Evolutionary conservation across 1,140 invertebrate genomes (phyloP).

Genomic region (Amphibalanus amphitrite): DNA sequence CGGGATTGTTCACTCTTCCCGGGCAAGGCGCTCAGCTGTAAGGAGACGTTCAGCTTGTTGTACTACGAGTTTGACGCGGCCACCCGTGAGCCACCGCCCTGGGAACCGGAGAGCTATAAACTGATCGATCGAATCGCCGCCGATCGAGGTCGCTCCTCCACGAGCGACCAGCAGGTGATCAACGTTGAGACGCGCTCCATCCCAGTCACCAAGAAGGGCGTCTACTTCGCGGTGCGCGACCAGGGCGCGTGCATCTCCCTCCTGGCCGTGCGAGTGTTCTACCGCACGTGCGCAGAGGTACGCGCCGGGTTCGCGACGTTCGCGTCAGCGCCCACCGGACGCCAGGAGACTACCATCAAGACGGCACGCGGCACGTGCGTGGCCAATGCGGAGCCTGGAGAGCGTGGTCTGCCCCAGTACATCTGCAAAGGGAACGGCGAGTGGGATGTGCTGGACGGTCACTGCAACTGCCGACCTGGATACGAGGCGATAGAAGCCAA

Average conservation of each 20-base stretch:
- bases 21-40: slow-evolving; percentile 64
- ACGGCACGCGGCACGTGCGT: slow-evolving; percentile 74
- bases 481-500: slow-evolving; percentile 67
- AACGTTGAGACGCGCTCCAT: too few species aligned
- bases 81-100: too few species aligned
- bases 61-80: too few species aligned
- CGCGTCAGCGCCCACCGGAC: slow-evolving; percentile 76
- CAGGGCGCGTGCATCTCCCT: slow-evolving; percentile 90
- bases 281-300: slow-evolving; percentile 83
- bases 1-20: too few species aligned
- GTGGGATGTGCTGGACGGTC: slow-evolving; percentile 70
- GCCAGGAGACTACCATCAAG: slow-evolving; percentile 79
- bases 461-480: slow-evolving; percentile 80
- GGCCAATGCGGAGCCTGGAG: slow-evolving; percentile 46
- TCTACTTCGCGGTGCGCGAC: slow-evolving; percentile 94
- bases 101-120: slow-evolving; percentile 86
- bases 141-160: slow-evolving; percentile 77
- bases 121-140: slow-evolving; percentile 76
- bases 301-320: slow-evolving; percentile 85
- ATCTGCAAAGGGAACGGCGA: slow-evolving; percentile 90
- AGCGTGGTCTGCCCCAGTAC: slow-evolving; percentile 50
- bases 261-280: slow-evolving; percentile 86
- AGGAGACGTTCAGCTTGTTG: slow-evolving; percentile 87
- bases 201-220: slow-evolving; percentile 80
- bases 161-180: slow-evolving; percentile 69